Percentiles rank a stretch among this genome's conserved stretches.
phyloP scores from a whole-genome alignment of 2,797 vertebrate genomes.

The Sternotherus odoratus region DNA sequence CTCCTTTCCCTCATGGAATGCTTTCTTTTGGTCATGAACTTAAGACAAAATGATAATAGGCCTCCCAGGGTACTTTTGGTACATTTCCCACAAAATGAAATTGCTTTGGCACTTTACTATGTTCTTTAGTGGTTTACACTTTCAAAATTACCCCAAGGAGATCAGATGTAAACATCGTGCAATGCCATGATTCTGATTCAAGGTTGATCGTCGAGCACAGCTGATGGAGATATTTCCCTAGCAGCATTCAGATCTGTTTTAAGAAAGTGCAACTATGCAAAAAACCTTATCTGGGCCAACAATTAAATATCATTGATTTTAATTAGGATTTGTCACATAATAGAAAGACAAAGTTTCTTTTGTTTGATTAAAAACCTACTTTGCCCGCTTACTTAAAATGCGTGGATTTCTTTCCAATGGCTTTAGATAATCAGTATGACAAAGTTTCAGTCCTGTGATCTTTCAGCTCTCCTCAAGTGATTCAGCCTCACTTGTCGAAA shows the following conservation, averaged over 20 bases:
- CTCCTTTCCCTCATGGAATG: constrained; percentile 42
- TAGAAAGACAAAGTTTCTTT: constrained; percentile 77
- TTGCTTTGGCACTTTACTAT: constrained; percentile 59
- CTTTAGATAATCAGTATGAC: constrained; percentile 77
- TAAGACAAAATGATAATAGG: constrained; percentile 72
- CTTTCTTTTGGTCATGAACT: constrained; percentile 71
- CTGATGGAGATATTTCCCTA: constrained; percentile 64
- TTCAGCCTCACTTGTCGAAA: constrained; percentile 75
- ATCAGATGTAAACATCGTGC: constrained; percentile 67
- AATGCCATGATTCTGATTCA: constrained; percentile 67
- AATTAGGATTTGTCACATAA: constrained; percentile 79
- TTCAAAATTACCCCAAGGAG: constrained; percentile 69
- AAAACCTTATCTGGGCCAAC: constrained; percentile 77
- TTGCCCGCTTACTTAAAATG: constrained; percentile 67
- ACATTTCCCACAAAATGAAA: constrained; percentile 74
- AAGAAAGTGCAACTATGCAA: constrained; percentile 79
- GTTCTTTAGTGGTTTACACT: constrained; percentile 69
- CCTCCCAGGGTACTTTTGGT: constrained; percentile 62
- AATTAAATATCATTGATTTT: constrained; percentile 81
- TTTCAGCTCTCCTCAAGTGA: constrained; percentile 72
- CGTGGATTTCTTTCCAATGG: constrained; percentile 68
- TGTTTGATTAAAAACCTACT: constrained; percentile 73
- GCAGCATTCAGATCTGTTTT: constrained; percentile 73
- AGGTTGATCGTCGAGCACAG: constrained; percentile 50
- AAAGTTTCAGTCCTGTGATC: constrained; percentile 77